phyloP scores from a whole-genome alignment of 2,888 invertebrate genomes.

The Diogma glabrata region DNA sequence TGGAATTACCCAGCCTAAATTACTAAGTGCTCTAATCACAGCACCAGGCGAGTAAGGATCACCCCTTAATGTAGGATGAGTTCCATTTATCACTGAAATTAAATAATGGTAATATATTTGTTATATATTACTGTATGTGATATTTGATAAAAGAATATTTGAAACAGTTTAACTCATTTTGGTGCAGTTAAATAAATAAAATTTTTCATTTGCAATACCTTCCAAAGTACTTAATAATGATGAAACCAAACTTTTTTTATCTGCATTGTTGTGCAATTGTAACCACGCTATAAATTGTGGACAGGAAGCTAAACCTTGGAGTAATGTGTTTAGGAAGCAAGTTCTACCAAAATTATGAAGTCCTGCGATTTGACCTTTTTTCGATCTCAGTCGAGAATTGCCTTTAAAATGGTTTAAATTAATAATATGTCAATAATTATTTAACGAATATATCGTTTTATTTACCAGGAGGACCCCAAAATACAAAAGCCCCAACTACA shows the following conservation, averaged over 20 bases:
- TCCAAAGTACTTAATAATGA: slow-evolving; percentile 64
- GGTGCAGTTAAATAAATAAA: too few species aligned
- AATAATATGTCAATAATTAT: slow-evolving; percentile 6
- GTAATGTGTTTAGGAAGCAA: slow-evolving; percentile 82
- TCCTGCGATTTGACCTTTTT: slow-evolving; percentile 67
- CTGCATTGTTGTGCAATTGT: slow-evolving; percentile 46
- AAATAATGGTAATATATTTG: slow-evolving; percentile 25
- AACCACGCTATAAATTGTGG: slow-evolving; percentile 77
- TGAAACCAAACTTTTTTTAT: slow-evolving; percentile 59
- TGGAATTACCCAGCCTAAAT: slow-evolving; percentile 77
- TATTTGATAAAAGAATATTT: neutral
- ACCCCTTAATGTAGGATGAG: slow-evolving; percentile 50
- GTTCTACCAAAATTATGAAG: slow-evolving; percentile 85
- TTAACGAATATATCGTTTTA: neutral
- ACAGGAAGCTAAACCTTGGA: slow-evolving; percentile 83
- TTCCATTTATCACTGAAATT: slow-evolving; percentile 53
- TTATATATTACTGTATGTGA: neutral
- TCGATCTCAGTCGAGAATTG: slow-evolving; percentile 43
- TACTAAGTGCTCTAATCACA: slow-evolving; percentile 61
- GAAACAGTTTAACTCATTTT: too few species aligned
- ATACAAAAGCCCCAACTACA: slow-evolving; percentile 70
- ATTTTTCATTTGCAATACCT: too few species aligned
- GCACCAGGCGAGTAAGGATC: slow-evolving; percentile 49
- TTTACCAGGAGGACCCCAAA: slow-evolving; percentile 53
- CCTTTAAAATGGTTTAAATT: slow-evolving; percentile 16